Base-by-base conservation (phyloP, 2,113 vertebrate species). In the Syngnathoides biaculeatus region DNA sequence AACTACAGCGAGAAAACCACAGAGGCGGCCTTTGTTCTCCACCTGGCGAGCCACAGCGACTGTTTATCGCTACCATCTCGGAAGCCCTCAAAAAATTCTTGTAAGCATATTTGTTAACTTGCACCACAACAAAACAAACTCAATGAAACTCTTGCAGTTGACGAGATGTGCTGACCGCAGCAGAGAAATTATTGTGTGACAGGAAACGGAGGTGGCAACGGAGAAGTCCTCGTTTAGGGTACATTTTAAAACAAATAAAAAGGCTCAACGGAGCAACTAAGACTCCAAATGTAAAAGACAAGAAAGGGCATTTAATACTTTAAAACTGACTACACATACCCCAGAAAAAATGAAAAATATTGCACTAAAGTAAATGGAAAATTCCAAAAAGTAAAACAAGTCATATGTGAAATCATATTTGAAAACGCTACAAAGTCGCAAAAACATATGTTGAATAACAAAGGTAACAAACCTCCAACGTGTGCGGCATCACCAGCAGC, bases 141-240 rank as follows among this genome's bases (percentile, higher is more conserved):
- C 14, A 57, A 19, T 40, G 30, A 61, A 40, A 61, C 19, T 20
- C 27, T 42, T 24, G 22, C 15, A 42, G 39, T 24, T 62, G n/a
- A 60, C 58, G 13, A 65, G 65, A 69, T 64, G 38, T 78, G 84
- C 75, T 82, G 79, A 85, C 79, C 50, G 64, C 57, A 72, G 67
- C 40, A 53, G 2, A 2, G 8, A 20, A 1, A 73, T 83, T 82
- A 77, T 79, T 52, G 72, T 64, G 39, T 74, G 52, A 85, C 82
- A 90, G 87, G 86, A 88, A 87, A 72, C 30, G 39, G 69, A 82
- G 76, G 75, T 57, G 67, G 11, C 60, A 42, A 53, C 17, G n/a
- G 26, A 19, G 55, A 83, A 72, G 64, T 39, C 39, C 62, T 75
- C 3, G 1, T 35, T 24, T 75, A 50, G 55, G 53, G 50, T 15